Evolutionary conservation across 2,797 vertebrate genomes (phyloP), one percentile per base, ranked within the genome.

Genomic region (Pseudopleuronectes americanus): DNA sequence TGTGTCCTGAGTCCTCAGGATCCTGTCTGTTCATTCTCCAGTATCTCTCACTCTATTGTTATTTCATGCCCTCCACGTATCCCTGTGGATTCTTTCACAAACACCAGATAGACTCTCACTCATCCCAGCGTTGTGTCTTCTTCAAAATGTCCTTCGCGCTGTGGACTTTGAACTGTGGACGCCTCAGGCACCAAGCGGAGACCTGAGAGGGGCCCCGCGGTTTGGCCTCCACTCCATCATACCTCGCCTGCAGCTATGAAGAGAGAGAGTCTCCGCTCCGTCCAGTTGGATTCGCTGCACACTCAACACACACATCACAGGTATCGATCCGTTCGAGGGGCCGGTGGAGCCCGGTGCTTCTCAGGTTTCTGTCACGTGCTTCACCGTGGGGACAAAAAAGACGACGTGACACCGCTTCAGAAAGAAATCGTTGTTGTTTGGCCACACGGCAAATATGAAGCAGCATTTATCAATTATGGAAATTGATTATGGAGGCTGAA

Each of bases 211-310:
- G 24, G n/a, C n/a, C 73, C 62, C 81, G 81, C 8, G 84, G 87
- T 87, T 87, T 77, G 81, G 79, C 80, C 85, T 84, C 58, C 74
- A 71, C 83, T 89, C 85, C 65, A 75, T 90, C 86, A 83, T 76
- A 78, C 79, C 79, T 71, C 14, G 74, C 88, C 91, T 79, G 75
- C 78, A 83, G 84, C 79, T 77, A 79, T 73, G 63, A 77, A 76
- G 53, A 56, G 31, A 41, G 36, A 57, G 33, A 60, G 54, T 41
- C 66, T 62, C 53, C 55, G n/a, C 49, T 65, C 75, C 60, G 68
- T 74, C 68, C 64, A 71, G 79, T 74, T 85, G 52, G 59, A 71
- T 71, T 64, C 13, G 16, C 64, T 76, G 59, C 81, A 79, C 64
- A 70, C 68, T 33, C 43, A n/a, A n/a, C n/a, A 75, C 74, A 81